Percentiles rank a stretch among this genome's conserved stretches.
phyloP scores from a whole-genome alignment of 2,797 vertebrate genomes.

The Hemitrygon akajei region DNA sequence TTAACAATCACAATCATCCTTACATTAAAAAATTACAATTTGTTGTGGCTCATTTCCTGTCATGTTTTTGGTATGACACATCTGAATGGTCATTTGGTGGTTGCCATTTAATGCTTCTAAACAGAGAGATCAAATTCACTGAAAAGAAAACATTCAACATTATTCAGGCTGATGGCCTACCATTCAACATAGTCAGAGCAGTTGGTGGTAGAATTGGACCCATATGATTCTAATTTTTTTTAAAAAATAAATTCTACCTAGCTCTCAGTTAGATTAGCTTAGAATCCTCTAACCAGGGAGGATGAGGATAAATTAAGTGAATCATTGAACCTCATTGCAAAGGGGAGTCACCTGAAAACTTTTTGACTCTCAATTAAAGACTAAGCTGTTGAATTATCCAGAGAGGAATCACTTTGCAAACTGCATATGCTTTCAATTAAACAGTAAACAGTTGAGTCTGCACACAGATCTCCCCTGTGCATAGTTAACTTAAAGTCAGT shows the following conservation, averaged over 20 bases:
- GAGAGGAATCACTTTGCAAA: slow-evolving; percentile 19
- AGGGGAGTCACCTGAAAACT: slow-evolving; percentile 6
- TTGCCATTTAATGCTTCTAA: neutral
- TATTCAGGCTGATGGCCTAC: neutral
- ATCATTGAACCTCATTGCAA: neutral
- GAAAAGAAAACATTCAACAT: neutral
- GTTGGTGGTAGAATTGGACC: neutral
- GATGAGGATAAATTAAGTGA: slow-evolving; percentile 2
- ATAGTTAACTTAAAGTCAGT: neutral
- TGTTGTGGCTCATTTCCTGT: neutral
- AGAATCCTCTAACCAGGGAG: neutral
- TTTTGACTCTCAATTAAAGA: slow-evolving; percentile 16
- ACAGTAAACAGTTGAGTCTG: slow-evolving; percentile 4
- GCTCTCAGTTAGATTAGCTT: neutral
- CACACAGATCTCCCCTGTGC: neutral
- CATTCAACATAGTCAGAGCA: neutral
- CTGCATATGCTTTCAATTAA: slow-evolving; percentile 30
- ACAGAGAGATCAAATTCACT: neutral
- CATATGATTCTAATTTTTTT: no score
- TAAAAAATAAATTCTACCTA: neutral
- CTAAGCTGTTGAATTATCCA: neutral
- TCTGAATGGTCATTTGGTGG: neutral
- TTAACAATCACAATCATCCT: neutral
- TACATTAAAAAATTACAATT: neutral
- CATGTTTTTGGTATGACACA: neutral